Percentiles rank a stretch among this genome's conserved stretches.
These are phyloP conservation scores for Eupeodes luniger DNA, from an alignment of 2,888 invertebrate genomes.

Conservation along the genomic window DNA sequence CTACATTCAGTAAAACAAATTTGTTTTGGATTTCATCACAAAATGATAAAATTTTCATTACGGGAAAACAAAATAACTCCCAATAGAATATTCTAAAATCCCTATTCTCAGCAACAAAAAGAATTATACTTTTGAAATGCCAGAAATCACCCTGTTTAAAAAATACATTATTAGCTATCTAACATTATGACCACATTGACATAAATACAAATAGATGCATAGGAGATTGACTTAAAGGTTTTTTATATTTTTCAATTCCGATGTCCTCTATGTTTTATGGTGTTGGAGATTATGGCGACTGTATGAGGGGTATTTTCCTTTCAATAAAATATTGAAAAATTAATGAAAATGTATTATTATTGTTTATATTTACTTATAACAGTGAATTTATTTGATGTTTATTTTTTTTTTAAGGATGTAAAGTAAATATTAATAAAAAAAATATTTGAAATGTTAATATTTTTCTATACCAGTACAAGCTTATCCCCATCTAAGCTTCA, in stretches of 20 bases:
- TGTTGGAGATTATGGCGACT: background rate
- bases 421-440: background rate
- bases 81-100: too few species aligned
- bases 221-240: conserved; percentile 3
- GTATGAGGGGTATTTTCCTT: background rate
- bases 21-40: too few species aligned
- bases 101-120: too few species aligned
- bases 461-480: background rate
- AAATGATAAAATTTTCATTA: too few species aligned
- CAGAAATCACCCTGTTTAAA: background rate
- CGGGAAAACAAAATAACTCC: too few species aligned
- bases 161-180: background rate
- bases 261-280: background rate
- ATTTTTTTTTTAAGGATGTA: background rate
- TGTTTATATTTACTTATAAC: background rate
- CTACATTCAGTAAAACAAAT: too few species aligned
- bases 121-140: too few species aligned
- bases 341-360: background rate
- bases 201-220: background rate
- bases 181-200: conserved; percentile 5
- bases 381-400: background rate
- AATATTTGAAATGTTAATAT: background rate
- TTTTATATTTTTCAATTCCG: background rate
- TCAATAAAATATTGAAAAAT: background rate
- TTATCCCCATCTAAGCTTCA: too few species aligned